Percentiles rank a stretch among this genome's conserved stretches.
phyloP scores from a whole-genome alignment of 2,113 vertebrate genomes.

The Ptychochromis oligacanthus region DNA sequence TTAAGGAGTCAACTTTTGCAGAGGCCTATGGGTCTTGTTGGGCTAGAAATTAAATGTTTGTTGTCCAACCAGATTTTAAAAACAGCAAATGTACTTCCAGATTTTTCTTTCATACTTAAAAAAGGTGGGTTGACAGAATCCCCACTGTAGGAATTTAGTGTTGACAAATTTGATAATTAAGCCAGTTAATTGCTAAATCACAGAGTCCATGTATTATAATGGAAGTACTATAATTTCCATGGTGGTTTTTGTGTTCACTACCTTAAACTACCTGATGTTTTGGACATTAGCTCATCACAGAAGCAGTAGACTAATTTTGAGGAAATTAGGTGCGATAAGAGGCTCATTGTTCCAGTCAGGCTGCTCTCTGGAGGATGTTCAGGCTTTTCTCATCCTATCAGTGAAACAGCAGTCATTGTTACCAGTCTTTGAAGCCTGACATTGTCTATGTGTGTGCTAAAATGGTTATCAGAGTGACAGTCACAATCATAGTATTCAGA shows the following conservation, averaged over 20 bases:
- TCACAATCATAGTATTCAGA: background rate
- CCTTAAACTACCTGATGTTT: background rate
- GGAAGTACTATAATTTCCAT: fast-evolving
- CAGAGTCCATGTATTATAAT: background rate
- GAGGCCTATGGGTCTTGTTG: too few relatives aligned
- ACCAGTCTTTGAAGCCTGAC: background rate
- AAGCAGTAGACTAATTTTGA: background rate
- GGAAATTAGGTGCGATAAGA: background rate
- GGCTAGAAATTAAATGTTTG: too few relatives aligned
- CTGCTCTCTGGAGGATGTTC: slow-evolving; percentile 15
- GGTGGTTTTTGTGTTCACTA: background rate
- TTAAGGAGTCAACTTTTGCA: too few relatives aligned
- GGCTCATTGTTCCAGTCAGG: slow-evolving; percentile 20
- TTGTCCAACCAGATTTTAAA: too few relatives aligned
- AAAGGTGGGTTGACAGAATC: background rate
- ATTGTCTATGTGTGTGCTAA: background rate
- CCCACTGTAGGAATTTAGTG: background rate
- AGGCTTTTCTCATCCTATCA: slow-evolving; percentile 29
- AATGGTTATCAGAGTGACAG: background rate
- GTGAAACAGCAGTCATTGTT: background rate
- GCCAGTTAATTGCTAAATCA: background rate
- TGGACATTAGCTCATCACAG: background rate
- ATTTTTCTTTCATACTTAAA: too few relatives aligned
- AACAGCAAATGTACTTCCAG: too few relatives aligned
- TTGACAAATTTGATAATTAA: background rate